Base-by-base conservation (phyloP, 23 tunicate genomes). In the Halocynthia roretzi region DNA sequence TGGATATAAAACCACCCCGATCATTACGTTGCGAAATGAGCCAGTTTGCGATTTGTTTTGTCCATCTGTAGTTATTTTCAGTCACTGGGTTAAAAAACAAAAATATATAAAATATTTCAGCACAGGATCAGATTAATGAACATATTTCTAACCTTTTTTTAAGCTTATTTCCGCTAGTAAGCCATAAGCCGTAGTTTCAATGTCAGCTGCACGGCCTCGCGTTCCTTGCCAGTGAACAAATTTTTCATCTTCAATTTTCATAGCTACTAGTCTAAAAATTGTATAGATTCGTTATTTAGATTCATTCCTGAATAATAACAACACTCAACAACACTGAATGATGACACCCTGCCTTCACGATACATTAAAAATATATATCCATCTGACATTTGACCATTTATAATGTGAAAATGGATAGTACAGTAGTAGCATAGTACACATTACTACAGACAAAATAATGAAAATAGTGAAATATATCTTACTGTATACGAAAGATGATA, bases 111-210 rank as follows among this genome's bases (percentile, higher is more conserved):
- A 17, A 2, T 0, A 11, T 19, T 15, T 17, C 22, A 15, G 17
- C 17, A 67, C 17, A 11, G 31, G 71, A 67, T 19, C 31, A 17
- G 14, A 71, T 9, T 49, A 75, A 6, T 0, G 7, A 77, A 63
- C 81, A 40, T 50, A 53, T 8, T 64, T 52, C 53, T 53, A 12
- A 9, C 23, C 15, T 51, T 50, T 77, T 0, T 62, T 57, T 68
- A 71, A n/a, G 63, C 76, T 54, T 11, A 86, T 58, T 49, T 64
- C 77, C 15, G 92, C 85, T 12, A 86, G 76, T 62, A 86, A 54
- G 44, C 85, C 92, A 58, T 86, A 86, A 0, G 92, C 81, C 7
- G 92, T 86, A n/a, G 92, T 76, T 75, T 86, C 92, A 68, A 86
- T 67, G 53, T 75, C 51, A 7, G 70, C 22, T 9, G 70, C 70